Conservation (phyloP, 2,888 invertebrate genomes). For the Aelia acuminata region DNA sequence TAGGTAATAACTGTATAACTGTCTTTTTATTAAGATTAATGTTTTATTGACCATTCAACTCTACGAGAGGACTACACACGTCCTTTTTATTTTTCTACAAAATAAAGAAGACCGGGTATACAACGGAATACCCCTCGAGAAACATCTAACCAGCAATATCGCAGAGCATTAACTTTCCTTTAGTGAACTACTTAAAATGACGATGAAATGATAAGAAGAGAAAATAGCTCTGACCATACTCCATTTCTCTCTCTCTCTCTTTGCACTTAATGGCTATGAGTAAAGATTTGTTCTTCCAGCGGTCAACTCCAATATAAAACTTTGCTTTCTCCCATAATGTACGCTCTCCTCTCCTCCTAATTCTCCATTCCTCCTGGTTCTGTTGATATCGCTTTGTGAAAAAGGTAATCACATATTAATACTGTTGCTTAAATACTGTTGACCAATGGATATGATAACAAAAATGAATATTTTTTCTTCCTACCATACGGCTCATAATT, state of each 20-base stretch:
- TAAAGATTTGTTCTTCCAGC: background rate
- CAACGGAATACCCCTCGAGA: background rate
- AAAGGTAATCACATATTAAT: no score
- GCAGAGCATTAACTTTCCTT: background rate
- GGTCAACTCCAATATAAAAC: background rate
- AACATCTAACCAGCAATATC: background rate
- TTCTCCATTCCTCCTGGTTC: background rate
- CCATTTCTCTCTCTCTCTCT: background rate
- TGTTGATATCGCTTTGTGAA: no score
- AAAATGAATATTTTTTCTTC: no score
- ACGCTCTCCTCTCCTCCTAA: background rate
- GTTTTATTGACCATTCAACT: no score
- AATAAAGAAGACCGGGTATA: no score
- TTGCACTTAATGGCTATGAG: background rate
- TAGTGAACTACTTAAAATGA: conserved; percentile 2
- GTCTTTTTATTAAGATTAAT: no score
- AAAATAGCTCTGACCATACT: background rate
- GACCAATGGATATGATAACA: no score
- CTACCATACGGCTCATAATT: no score
- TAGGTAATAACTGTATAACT: no score
- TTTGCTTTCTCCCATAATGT: conserved; percentile 17
- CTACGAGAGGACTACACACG: no score
- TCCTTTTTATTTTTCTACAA: no score
- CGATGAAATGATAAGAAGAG: conserved; percentile 30
- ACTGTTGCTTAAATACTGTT: no score